These are phyloP conservation scores for Drosophila miranda DNA, from an alignment of 1,140 invertebrate species.

Conservation along the genomic window DNA sequence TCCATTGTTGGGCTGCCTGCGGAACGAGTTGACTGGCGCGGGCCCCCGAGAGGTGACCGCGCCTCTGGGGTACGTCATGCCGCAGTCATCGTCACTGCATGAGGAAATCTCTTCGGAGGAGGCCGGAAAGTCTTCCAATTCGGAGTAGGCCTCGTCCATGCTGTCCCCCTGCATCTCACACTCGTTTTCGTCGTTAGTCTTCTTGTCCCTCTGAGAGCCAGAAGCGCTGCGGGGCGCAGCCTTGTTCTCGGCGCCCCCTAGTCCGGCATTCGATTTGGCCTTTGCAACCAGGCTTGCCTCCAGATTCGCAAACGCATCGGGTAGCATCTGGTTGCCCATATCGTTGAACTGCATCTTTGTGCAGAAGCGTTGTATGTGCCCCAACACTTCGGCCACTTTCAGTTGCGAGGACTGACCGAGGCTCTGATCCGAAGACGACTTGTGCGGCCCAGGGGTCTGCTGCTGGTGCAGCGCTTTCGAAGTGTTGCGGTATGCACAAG, in stretches of 20 bases:
- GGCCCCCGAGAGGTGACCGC: slow-evolving; percentile 35
- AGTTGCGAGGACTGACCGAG: slow-evolving; percentile 61
- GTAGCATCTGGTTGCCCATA: slow-evolving; percentile 14
- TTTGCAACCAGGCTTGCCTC: slow-evolving; percentile 13
- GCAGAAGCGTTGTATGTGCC: slow-evolving; percentile 67
- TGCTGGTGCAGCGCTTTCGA: slow-evolving; percentile 28
- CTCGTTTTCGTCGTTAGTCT: slow-evolving; percentile 24
- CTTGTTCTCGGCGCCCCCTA: neutral
- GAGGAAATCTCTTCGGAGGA: slow-evolving; percentile 68
- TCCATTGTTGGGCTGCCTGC: slow-evolving; percentile 44
- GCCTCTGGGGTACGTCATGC: slow-evolving; percentile 31
- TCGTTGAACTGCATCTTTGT: slow-evolving; percentile 53
- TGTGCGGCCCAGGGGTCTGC: slow-evolving; percentile 19
- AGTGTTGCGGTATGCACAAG: slow-evolving; percentile 47
- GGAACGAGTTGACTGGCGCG: neutral
- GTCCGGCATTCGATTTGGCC: neutral
- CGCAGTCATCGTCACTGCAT: slow-evolving; percentile 55
- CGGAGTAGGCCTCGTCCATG: slow-evolving; percentile 54
- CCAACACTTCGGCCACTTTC: slow-evolving; percentile 60
- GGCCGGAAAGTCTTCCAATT: slow-evolving; percentile 59
- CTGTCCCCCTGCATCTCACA: slow-evolving; percentile 52
- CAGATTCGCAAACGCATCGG: slow-evolving; percentile 8
- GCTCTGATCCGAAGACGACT: slow-evolving; percentile 50
- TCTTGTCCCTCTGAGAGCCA: slow-evolving; percentile 8
- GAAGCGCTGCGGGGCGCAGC: neutral